Percentiles rank a stretch among this genome's conserved stretches.
Evolutionary conservation across 2,888 invertebrate genomes (phyloP).

Genomic region (Himalopsyche tibetana): DNA sequence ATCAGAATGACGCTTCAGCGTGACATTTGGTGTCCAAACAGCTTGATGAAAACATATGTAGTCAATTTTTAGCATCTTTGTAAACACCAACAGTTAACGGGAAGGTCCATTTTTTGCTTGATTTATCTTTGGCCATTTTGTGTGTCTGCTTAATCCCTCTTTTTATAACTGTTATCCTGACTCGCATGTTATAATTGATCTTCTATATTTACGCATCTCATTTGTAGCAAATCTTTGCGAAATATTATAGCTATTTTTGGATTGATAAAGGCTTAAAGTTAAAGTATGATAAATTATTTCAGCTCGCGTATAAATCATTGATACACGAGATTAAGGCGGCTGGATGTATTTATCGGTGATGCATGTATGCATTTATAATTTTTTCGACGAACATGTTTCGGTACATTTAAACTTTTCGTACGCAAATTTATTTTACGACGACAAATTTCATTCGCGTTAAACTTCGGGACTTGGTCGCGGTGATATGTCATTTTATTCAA

Average conservation of each 20-base stretch:
- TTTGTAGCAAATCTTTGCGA: neutral
- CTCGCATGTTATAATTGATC: no score
- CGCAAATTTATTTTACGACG: slow-evolving; percentile 27
- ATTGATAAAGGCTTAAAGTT: slow-evolving; percentile 4
- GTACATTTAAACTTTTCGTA: slow-evolving; percentile 25
- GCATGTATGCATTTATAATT: slow-evolving; percentile 38
- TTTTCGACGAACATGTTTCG: neutral
- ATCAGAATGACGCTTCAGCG: no score
- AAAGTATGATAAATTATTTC: slow-evolving; percentile 4
- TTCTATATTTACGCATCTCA: no score
- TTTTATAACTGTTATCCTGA: no score
- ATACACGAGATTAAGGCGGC: slow-evolving; percentile 22
- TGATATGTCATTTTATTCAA: slow-evolving; percentile 38
- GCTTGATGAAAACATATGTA: no score
- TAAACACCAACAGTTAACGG: no score
- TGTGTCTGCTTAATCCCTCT: no score
- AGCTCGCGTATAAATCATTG: slow-evolving; percentile 1
- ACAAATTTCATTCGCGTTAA: slow-evolving; percentile 17
- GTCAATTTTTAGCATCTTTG: no score
- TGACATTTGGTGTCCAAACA: no score
- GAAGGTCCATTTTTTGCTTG: no score
- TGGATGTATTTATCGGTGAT: neutral
- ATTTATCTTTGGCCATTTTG: no score
- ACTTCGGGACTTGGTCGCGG: neutral
- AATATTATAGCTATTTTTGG: neutral